Base-by-base conservation (phyloP, 2,113 vertebrate species). In the Holacanthus passer region DNA sequence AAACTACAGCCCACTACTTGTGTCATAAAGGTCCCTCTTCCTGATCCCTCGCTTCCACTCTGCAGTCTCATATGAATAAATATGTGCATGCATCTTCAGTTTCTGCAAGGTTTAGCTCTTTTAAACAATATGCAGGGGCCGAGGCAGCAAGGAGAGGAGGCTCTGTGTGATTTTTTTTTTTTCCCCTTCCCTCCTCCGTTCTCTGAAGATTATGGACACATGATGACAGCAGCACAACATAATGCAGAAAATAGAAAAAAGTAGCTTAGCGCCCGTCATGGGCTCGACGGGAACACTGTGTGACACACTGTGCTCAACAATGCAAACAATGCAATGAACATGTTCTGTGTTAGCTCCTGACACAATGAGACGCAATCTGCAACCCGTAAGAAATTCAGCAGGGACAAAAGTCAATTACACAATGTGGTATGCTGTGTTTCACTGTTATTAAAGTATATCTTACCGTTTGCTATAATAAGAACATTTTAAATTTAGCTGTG, bases 11-110 rank as follows among this genome's bases (percentile, higher is more conserved):
- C 1, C n/a, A 55, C 4, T 31, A 43, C 77, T 64, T 35, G 67
- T 60, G 32, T 3, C 43, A 24, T 39, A 65, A 81, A 69, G 56
- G 77, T 72, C 27, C 41, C 19, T 45, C 81, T 31, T 59, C 13
- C 63, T 85, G 58, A 88, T 89, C 60, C 52, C 37, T 37, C 7
- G n/a, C 64, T 62, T 87, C 66, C 70, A 55, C 75, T 66, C 72
- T 56, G 73, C 69, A 31, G 83, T 27, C 56, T 59, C 16, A 20
- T 66, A 69, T 90, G 83, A 89, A 89, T 88, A 83, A 79, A 92
- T 89, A 73, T 73, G 43, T 71, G 73, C 70, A 68, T 73, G 71
- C 17, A 4, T 63, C 72, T 62, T 52, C 27, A 1, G 56, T 75
- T 82, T 87, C 75, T 86, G 70, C 69, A 12, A 58, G 58, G 63